These are phyloP conservation scores for Platorchestia sp. DNA, from an alignment of 1,140 invertebrate species.

Conservation along the genomic window DNA sequence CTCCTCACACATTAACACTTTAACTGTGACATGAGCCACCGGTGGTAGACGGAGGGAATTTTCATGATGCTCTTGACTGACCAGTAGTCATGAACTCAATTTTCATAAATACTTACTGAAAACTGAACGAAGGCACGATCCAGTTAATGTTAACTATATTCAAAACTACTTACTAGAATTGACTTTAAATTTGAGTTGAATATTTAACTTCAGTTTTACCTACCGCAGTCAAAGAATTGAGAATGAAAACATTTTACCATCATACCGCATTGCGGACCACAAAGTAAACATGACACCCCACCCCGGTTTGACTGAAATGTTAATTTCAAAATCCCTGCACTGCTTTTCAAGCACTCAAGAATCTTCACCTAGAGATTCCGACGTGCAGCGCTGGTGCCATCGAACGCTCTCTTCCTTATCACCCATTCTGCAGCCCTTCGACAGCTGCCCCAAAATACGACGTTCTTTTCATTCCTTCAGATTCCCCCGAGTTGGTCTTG, in stretches of 20 bases:
- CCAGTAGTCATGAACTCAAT: too few relatives aligned
- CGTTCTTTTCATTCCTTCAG: background rate
- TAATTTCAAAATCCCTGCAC: background rate
- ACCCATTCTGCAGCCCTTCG: background rate
- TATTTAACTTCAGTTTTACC: too few relatives aligned
- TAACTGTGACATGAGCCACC: too few relatives aligned
- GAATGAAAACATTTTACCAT: background rate
- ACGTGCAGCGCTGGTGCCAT: background rate
- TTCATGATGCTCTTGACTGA: too few relatives aligned
- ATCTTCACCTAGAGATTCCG: background rate
- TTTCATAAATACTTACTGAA: too few relatives aligned
- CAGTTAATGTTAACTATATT: too few relatives aligned
- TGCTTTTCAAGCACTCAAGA: background rate
- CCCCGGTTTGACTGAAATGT: background rate
- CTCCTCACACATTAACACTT: too few relatives aligned
- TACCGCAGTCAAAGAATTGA: too few relatives aligned
- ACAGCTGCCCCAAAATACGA: constrained; percentile 1
- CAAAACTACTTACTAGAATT: too few relatives aligned
- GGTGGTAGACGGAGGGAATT: too few relatives aligned
- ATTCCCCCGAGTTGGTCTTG: background rate
- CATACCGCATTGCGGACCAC: background rate
- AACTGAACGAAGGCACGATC: too few relatives aligned
- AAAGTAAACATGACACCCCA: background rate
- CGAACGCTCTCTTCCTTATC: background rate
- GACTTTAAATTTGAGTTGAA: too few relatives aligned